Conservation (phyloP, 2,797 vertebrate species). For the Aselliscus stoliczkanus region DNA sequence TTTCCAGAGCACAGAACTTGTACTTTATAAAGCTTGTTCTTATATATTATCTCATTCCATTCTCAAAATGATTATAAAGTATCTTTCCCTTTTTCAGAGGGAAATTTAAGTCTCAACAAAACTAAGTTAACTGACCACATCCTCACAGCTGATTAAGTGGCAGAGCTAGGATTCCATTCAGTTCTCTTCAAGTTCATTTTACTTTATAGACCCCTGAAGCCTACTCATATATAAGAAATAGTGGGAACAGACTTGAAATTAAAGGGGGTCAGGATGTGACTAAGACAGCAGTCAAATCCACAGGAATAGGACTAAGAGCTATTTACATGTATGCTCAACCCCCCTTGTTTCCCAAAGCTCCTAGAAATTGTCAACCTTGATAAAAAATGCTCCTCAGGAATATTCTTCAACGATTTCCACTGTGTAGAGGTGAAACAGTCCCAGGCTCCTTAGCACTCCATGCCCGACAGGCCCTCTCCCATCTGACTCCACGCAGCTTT, state of each 20-base stretch:
- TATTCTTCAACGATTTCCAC: background rate
- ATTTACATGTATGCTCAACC: background rate
- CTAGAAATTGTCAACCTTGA: background rate
- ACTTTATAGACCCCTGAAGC: background rate
- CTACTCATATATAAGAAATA: too few species aligned
- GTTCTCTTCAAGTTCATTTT: background rate
- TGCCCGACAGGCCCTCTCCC: too few species aligned
- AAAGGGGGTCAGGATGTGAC: background rate
- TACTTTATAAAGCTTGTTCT: background rate
- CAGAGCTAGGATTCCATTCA: background rate
- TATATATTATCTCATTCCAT: background rate
- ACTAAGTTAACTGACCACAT: background rate
- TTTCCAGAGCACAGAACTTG: background rate
- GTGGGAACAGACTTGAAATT: background rate
- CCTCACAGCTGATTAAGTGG: background rate
- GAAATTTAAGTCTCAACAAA: background rate
- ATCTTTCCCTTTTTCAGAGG: background rate
- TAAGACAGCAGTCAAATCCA: background rate
- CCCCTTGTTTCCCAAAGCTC: background rate
- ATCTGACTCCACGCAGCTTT: fast-evolving
- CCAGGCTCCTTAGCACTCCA: background rate
- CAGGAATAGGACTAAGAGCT: background rate
- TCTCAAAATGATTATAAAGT: background rate
- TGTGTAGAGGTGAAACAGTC: fast-evolving
- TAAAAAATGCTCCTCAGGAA: background rate